Evolutionary conservation across 2,797 vertebrate genomes (phyloP).

Genomic region (Bufotes viridis): DNA sequence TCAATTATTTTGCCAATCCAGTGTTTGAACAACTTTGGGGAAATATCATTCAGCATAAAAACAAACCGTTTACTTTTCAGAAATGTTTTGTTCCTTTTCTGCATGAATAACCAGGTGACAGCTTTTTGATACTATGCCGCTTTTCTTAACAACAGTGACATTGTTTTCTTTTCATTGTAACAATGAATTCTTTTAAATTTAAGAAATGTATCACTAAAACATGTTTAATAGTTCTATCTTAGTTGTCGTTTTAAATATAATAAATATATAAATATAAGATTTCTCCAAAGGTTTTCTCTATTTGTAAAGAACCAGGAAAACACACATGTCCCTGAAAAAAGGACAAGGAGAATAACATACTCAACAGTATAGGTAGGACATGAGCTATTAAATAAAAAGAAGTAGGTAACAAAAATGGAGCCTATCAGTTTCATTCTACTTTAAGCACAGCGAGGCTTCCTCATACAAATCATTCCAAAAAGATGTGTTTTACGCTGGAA

Average conservation of each 20-base stretch:
- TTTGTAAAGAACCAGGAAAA: no score
- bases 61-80: slow-evolving; percentile 4
- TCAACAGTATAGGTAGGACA: no score
- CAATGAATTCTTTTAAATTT: not conserved
- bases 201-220: not conserved
- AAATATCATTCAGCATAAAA: slow-evolving; percentile 16
- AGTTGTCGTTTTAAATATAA: not conserved
- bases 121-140: not conserved
- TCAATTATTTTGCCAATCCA: slow-evolving; percentile 25
- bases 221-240: not conserved
- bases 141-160: slow-evolving; percentile 11
- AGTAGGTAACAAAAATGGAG: no score
- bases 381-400: no score
- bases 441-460: no score
- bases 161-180: not conserved
- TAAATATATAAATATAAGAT: no score
- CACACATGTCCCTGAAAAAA: no score
- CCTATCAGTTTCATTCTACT: no score
- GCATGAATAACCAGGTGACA: slow-evolving; percentile 33
- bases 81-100: slow-evolving; percentile 23
- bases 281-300: no score
- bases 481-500: no score
- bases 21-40: not conserved
- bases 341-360: no score
- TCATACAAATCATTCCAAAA: no score